phyloP scores from a whole-genome alignment of 1,140 invertebrate genomes.

The Samia ricini region DNA sequence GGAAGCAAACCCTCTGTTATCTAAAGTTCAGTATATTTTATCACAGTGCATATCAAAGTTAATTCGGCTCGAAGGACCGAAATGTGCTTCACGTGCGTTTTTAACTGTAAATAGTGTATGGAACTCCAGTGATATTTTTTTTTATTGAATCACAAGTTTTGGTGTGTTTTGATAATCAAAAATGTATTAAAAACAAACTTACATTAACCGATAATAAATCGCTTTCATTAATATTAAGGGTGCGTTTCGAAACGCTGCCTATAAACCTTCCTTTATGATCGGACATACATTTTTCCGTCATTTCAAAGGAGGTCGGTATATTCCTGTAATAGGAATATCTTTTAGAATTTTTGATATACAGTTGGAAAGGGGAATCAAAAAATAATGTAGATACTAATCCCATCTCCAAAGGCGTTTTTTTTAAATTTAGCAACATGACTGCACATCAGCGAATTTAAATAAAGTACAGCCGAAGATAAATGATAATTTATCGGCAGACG shows the following conservation, averaged over 20 bases:
- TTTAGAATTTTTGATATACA: too few relatives aligned
- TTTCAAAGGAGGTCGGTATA: constrained; percentile 3
- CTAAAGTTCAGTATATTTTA: neutral
- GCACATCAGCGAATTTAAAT: too few relatives aligned
- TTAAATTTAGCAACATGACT: too few relatives aligned
- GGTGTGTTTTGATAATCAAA: too few relatives aligned
- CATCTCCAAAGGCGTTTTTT: too few relatives aligned
- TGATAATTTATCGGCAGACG: too few relatives aligned
- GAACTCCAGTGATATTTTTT: neutral
- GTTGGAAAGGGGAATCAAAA: too few relatives aligned
- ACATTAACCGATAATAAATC: neutral
- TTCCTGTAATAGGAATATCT: constrained; percentile 23
- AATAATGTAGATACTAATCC: too few relatives aligned
- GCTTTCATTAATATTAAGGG: neutral
- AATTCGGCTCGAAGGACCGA: neutral
- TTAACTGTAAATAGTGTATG: neutral
- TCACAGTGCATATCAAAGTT: too few relatives aligned
- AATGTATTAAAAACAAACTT: neutral
- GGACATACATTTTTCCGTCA: constrained; percentile 28
- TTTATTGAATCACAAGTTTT: too few relatives aligned
- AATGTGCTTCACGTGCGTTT: neutral
- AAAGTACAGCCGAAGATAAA: too few relatives aligned
- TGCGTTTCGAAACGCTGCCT: constrained; percentile 12
- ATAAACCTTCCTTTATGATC: constrained; percentile 44
- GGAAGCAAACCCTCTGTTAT: neutral